Conservation (phyloP, 2,113 vertebrate genomes). For the Damaliscus lunatus region DNA sequence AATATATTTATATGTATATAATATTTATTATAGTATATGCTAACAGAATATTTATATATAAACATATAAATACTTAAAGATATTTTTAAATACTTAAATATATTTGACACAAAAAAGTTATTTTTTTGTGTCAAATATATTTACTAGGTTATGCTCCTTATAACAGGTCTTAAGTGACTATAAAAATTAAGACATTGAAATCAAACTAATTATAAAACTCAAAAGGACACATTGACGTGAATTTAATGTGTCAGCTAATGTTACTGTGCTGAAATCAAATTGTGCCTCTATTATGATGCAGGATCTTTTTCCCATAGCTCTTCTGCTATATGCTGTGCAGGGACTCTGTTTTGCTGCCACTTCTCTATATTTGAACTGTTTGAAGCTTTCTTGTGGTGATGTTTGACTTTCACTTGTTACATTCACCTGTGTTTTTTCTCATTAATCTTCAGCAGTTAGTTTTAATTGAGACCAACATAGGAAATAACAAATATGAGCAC, state of each 20-base stretch:
- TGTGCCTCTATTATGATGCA: background rate
- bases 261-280: constrained; percentile 17
- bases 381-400: background rate
- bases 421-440: background rate
- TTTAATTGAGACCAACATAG: constrained; percentile 27
- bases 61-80: background rate
- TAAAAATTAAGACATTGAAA: constrained; percentile 19
- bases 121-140: background rate
- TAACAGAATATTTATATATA: background rate
- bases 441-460: background rate
- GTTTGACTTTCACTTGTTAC: background rate
- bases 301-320: background rate
- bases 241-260: background rate
- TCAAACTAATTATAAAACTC: background rate
- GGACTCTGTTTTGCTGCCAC: background rate
- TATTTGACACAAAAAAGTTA: background rate
- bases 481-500: background rate
- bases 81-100: background rate
- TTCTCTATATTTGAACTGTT: background rate
- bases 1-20: background rate
- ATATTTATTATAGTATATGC: background rate
- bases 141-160: background rate
- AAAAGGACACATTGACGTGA: constrained; percentile 1
- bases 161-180: background rate
- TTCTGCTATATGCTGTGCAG: background rate